These are phyloP conservation scores for Trissonchulus latispiculum DNA, from an alignment of 2,888 invertebrate genomes.

Conservation along the genomic window DNA sequence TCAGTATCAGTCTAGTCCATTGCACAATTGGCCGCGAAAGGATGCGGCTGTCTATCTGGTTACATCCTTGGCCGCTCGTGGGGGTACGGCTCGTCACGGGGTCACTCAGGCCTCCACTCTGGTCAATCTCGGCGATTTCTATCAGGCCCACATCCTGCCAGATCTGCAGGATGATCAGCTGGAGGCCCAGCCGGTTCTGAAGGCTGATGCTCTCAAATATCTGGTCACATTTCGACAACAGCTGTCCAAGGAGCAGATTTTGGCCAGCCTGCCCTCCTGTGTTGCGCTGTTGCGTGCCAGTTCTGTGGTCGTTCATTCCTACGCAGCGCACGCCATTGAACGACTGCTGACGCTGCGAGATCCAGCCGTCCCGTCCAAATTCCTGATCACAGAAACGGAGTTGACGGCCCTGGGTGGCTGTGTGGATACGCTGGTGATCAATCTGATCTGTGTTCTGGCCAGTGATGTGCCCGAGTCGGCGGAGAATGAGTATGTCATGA, in stretches of 20 bases:
- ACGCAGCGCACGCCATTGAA: constrained; percentile 83
- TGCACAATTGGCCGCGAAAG: constrained; percentile 76
- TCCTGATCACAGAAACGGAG: neutral
- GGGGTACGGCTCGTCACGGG: constrained; percentile 73
- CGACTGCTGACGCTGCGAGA: constrained; percentile 66
- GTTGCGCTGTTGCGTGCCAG: constrained; percentile 64
- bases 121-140: constrained; percentile 61
- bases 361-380: neutral
- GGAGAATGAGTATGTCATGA: constrained; percentile 97
- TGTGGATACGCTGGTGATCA: constrained; percentile 57
- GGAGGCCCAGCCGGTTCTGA: constrained; percentile 61
- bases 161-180: constrained; percentile 60
- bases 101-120: constrained; percentile 80
- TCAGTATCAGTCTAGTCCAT: constrained; percentile 64
- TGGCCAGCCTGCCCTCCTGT: constrained; percentile 64
- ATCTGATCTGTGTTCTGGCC: constrained; percentile 62
- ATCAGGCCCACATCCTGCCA: constrained; percentile 68
- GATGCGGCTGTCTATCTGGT: constrained; percentile 93
- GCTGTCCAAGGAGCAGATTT: constrained; percentile 65
- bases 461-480: constrained; percentile 48
- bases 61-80: constrained; percentile 82
- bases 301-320: constrained; percentile 81
- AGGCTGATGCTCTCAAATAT: constrained; percentile 91
- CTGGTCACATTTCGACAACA: constrained; percentile 88
- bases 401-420: constrained; percentile 35